A percentile compares a stretch with the other conserved stretches of the same genome.
Conservation (phyloP, 2,888 invertebrate species). For the Lasius platythorax region DNA sequence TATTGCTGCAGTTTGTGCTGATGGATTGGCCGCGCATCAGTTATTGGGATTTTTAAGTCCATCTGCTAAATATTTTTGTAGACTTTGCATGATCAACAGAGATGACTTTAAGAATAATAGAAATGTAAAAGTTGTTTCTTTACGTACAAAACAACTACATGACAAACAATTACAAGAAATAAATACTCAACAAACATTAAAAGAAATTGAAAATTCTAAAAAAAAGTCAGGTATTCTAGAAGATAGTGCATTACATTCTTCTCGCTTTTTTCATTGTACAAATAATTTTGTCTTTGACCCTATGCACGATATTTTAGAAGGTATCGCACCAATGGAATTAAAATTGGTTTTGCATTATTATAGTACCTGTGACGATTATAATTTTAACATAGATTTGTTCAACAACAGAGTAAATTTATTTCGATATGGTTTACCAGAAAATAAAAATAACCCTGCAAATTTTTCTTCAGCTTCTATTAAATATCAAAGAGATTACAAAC, state of each 20-base stretch:
- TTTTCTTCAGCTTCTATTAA: neutral
- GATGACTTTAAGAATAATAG: constrained; percentile 17
- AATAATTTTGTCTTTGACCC: constrained; percentile 9
- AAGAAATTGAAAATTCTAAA: constrained; percentile 11
- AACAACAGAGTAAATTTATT: constrained; percentile 6
- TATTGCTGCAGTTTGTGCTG: constrained; percentile 48
- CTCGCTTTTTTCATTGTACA: neutral
- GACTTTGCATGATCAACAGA: constrained; percentile 51
- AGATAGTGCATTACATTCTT: constrained; percentile 8
- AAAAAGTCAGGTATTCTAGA: constrained; percentile 27
- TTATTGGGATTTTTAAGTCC: constrained; percentile 61
- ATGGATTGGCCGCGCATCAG: constrained; percentile 61
- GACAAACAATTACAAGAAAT: neutral
- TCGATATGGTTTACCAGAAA: neutral
- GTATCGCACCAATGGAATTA: constrained; percentile 16
- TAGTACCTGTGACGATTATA: neutral
- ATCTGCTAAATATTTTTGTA: constrained; percentile 58
- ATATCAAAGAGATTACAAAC: constrained; percentile 1
- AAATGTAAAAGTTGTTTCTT: neutral
- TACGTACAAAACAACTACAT: neutral
- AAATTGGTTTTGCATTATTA: constrained; percentile 2
- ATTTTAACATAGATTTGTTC: neutral
- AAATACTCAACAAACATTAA: constrained; percentile 21
- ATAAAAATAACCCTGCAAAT: constrained; percentile 11
- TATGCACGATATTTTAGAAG: constrained; percentile 2